phyloP scores from a whole-genome alignment of 2,113 vertebrate species.

The Calypte anna region DNA sequence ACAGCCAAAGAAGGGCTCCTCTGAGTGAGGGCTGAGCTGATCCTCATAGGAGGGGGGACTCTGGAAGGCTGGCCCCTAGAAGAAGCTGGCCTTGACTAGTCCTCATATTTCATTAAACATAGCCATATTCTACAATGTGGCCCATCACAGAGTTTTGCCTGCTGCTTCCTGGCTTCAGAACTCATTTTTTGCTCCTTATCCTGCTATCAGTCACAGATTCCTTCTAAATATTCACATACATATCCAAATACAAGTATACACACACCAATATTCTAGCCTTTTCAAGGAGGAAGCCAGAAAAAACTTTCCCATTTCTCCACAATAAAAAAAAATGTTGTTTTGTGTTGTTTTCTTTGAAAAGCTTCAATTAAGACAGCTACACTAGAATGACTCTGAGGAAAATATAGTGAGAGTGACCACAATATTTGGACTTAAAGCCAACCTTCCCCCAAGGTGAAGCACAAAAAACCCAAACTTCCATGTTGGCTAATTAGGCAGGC shows the following conservation, averaged over 20 bases:
- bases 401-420: neutral
- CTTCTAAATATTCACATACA: neutral
- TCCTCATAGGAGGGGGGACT: no score
- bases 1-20: neutral
- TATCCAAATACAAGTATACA: neutral
- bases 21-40: neutral
- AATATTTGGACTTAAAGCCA: constrained; percentile 8
- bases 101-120: fast-evolving
- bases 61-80: neutral
- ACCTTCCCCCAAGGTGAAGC: neutral
- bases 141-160: neutral
- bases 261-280: neutral
- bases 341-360: neutral
- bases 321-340: fast-evolving
- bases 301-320: neutral
- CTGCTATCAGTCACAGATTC: neutral
- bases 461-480: neutral
- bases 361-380: neutral
- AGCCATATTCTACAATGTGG: neutral
- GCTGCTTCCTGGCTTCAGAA: neutral
- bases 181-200: neutral
- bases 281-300: neutral
- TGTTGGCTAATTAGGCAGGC: constrained; percentile 26
- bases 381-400: neutral
- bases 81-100: neutral